These are phyloP conservation scores for Calosoma granatense DNA, from an alignment of 1,140 invertebrate species.

Conservation along the genomic window DNA sequence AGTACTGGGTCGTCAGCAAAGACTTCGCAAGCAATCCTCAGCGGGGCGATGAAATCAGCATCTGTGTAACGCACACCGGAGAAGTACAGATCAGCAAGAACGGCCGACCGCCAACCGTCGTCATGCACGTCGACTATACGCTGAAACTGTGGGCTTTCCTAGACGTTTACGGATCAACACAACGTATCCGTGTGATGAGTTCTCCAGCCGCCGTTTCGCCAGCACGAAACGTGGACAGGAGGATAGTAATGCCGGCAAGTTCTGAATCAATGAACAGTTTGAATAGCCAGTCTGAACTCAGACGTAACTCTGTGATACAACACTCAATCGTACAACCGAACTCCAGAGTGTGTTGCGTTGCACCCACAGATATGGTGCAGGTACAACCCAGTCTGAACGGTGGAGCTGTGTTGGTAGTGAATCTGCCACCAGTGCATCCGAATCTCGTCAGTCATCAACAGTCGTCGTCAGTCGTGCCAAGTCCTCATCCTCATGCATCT, in stretches of 20 bases:
- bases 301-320: conserved; percentile 29
- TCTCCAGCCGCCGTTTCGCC: conserved; percentile 33
- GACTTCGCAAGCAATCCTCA: conserved; percentile 77
- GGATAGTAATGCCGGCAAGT: conserved; percentile 28
- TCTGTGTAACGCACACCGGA: conserved; percentile 71
- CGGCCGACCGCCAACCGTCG: conserved; percentile 62
- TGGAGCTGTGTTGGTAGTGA: conserved; percentile 67
- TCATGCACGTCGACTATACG: conserved; percentile 92
- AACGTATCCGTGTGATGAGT: conserved; percentile 66
- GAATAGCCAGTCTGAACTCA: conserved; percentile 32
- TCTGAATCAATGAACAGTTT: conserved; percentile 42
- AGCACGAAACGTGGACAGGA: conserved; percentile 33
- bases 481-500: conserved; percentile 23
- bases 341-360: conserved; percentile 36
- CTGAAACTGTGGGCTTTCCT: conserved; percentile 88
- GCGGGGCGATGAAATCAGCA: conserved; percentile 83
- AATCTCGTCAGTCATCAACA: conserved; percentile 32
- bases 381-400: conserved; percentile 50
- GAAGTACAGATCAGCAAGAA: conserved; percentile 87
- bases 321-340: conserved; percentile 22
- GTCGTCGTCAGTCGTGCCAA: conserved; percentile 7
- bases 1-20: conserved; percentile 95
- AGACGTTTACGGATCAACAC: conserved; percentile 90
- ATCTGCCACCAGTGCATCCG: conserved; percentile 51
- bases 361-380: conserved; percentile 46